phyloP scores from a whole-genome alignment of 1,140 invertebrate genomes.

The Mercenaria mercenaria region DNA sequence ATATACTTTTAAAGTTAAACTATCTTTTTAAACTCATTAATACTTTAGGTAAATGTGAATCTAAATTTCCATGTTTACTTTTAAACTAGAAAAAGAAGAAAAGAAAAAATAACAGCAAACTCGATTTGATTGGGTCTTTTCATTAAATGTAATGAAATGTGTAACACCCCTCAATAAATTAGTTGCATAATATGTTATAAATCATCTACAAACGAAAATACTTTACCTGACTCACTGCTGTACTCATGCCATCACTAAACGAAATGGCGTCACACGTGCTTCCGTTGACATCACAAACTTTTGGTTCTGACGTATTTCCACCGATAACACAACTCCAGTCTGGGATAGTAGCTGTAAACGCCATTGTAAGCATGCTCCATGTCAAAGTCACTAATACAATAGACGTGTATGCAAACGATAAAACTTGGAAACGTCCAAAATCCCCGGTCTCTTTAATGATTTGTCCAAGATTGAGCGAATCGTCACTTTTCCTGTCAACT shows the following conservation, averaged over 20 bases:
- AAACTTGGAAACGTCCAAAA: constrained; percentile 1
- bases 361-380: constrained; percentile 40
- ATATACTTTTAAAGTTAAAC: too few relatives aligned
- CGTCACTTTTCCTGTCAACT: not conserved
- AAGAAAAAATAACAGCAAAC: too few relatives aligned
- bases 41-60: too few relatives aligned
- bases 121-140: too few relatives aligned
- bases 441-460: constrained; percentile 37
- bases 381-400: not conserved
- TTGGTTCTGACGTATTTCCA: not conserved
- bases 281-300: not conserved
- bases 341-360: not conserved
- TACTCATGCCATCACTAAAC: not conserved
- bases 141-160: too few relatives aligned
- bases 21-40: too few relatives aligned
- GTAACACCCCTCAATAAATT: too few relatives aligned
- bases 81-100: too few relatives aligned
- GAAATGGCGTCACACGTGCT: not conserved
- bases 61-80: too few relatives aligned
- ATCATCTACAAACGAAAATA: too few relatives aligned
- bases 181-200: too few relatives aligned
- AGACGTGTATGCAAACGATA: not conserved
- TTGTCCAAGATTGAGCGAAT: constrained; percentile 26
- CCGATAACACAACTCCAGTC: not conserved
- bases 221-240: constrained; percentile 1